Percentiles rank a stretch among this genome's conserved stretches.
Evolutionary conservation across 1,140 invertebrate species (phyloP).

Genomic region (Cotesia chilonis): DNA sequence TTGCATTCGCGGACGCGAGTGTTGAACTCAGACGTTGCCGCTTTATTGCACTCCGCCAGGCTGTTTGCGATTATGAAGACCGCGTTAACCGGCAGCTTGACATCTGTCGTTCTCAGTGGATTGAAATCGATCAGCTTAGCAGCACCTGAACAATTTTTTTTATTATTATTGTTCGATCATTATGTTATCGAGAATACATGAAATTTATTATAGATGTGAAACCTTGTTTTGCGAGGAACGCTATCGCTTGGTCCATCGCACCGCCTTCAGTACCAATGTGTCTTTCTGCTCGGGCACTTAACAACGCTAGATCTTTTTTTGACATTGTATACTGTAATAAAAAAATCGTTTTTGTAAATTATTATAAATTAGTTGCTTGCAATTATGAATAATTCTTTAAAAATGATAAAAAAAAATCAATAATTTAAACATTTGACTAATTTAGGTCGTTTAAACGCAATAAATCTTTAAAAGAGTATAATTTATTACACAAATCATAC

Average conservation of each 20-base stretch:
- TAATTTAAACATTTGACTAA: too few relatives aligned
- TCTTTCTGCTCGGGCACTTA: slow-evolving; percentile 89
- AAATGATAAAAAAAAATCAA: too few relatives aligned
- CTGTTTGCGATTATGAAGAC: slow-evolving; percentile 95
- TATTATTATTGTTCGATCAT: slow-evolving; percentile 8
- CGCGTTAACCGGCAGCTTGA: slow-evolving; percentile 81
- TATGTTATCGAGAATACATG: slow-evolving; percentile 13
- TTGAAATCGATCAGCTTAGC: slow-evolving; percentile 95
- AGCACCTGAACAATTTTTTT: slow-evolving; percentile 67
- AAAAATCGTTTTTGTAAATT: neutral
- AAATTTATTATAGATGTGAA: slow-evolving; percentile 42
- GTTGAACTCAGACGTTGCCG: slow-evolving; percentile 90
- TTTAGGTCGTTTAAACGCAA: too few relatives aligned
- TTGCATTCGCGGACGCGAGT: slow-evolving; percentile 93
- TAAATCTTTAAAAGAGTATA: neutral
- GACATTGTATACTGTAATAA: slow-evolving; percentile 60
- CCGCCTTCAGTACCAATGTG: slow-evolving; percentile 96
- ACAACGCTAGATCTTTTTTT: slow-evolving; percentile 81
- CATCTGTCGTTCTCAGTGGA: slow-evolving; percentile 81
- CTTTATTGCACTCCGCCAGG: slow-evolving; percentile 91
- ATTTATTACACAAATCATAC: slow-evolving; percentile 21
- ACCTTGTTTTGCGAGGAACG: slow-evolving; percentile 89
- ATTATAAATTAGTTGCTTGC: too few relatives aligned
- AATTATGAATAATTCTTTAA: too few relatives aligned
- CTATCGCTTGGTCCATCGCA: slow-evolving; percentile 99